Evolutionary conservation across 1,140 invertebrate species (phyloP).

Genomic region (Kradibia gibbosae): DNA sequence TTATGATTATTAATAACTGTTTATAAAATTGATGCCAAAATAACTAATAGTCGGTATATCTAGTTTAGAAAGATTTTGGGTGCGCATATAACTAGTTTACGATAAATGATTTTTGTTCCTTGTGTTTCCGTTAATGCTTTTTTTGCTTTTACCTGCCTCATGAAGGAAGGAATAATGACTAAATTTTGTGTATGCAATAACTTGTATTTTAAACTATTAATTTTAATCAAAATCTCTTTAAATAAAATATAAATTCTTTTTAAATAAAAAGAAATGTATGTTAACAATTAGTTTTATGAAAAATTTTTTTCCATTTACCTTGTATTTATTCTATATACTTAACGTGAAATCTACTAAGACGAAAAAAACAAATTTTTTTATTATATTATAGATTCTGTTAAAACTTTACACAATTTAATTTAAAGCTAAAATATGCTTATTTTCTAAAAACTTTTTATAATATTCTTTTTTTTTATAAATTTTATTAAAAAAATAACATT

Average conservation of each 20-base stretch:
- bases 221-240: no score
- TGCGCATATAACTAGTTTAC: no score
- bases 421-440: no score
- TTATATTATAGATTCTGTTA: no score
- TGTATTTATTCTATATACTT: neutral
- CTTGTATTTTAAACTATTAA: neutral
- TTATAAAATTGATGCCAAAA: neutral
- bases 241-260: no score
- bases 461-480: no score
- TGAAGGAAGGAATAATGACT: neutral
- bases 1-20: no score
- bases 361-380: no score
- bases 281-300: neutral
- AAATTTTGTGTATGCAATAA: neutral
- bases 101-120: neutral
- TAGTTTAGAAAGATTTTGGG: neutral
- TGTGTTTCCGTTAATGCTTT: neutral
- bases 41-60: neutral
- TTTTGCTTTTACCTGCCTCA: neutral
- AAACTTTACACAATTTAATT: no score
- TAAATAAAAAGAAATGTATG: neutral
- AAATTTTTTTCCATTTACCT: neutral
- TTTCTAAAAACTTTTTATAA: no score
- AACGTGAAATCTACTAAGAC: no score
- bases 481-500: no score